phyloP scores from a whole-genome alignment of 1,140 invertebrate genomes.

The Drosophila parabipectinata region DNA sequence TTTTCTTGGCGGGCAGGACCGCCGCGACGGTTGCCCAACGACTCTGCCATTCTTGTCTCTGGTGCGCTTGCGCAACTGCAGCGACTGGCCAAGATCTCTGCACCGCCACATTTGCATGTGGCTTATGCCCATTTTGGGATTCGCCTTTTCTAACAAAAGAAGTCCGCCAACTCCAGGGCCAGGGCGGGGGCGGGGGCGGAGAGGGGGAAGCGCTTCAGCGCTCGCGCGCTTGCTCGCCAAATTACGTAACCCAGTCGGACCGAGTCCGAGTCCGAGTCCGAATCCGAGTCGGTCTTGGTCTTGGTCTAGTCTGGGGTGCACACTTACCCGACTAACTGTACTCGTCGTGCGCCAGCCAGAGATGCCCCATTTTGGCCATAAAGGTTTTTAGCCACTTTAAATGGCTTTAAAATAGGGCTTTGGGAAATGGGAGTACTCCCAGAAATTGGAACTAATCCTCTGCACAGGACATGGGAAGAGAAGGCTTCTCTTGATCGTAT shows the following conservation, averaged over 20 bases:
- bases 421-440: too few species aligned
- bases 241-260: slow-evolving; percentile 53
- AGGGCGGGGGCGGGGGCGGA: neutral
- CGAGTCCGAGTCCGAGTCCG: slow-evolving; percentile 12
- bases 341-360: slow-evolving; percentile 12
- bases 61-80: slow-evolving; percentile 3
- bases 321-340: slow-evolving; percentile 38
- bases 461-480: too few species aligned
- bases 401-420: too few species aligned
- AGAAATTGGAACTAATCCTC: too few species aligned
- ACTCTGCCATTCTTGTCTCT: slow-evolving; percentile 4
- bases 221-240: slow-evolving; percentile 55
- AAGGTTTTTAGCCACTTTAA: too few species aligned
- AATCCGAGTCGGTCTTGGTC: slow-evolving; percentile 35
- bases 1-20: slow-evolving; percentile 35
- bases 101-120: slow-evolving; percentile 48
- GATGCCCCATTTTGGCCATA: slow-evolving; percentile 6
- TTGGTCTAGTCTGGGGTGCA: slow-evolving; percentile 3
- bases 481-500: too few species aligned
- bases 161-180: neutral
- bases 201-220: slow-evolving; percentile 63
- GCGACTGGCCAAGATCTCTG: slow-evolving; percentile 26
- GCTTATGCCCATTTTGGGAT: slow-evolving; percentile 54
- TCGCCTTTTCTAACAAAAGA: slow-evolving; percentile 54
- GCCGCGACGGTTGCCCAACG: slow-evolving; percentile 14